These are phyloP conservation scores for Rhinatrema bivittatum DNA, from an alignment of 2,797 vertebrate species.

Conservation along the genomic window DNA sequence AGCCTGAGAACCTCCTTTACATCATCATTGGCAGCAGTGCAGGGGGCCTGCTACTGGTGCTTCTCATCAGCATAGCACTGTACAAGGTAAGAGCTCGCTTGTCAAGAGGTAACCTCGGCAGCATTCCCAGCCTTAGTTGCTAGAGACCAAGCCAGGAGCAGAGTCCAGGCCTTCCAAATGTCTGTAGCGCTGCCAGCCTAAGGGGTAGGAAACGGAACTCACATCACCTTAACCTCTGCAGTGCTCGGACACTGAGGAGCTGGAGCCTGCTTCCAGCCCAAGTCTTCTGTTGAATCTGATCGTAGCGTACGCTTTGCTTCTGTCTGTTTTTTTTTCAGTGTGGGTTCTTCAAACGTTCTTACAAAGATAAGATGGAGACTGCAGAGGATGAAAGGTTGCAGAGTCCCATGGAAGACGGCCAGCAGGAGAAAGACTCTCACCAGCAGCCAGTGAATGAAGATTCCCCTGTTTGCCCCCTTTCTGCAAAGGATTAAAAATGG, in stretches of 20 bases:
- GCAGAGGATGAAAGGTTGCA: no score
- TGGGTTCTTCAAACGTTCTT: slow-evolving; percentile 42
- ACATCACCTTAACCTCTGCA: not conserved
- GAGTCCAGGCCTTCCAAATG: not conserved
- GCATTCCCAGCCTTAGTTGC: no score
- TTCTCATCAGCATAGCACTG: slow-evolving; percentile 23
- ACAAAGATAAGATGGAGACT: slow-evolving; percentile 35
- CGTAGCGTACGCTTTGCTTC: not conserved
- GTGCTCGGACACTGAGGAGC: not conserved
- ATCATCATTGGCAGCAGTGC: slow-evolving; percentile 22
- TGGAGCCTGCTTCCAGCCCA: not conserved
- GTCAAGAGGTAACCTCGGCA: not conserved
- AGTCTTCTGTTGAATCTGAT: not conserved
- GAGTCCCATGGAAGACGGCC: no score
- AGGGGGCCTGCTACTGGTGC: slow-evolving; percentile 29
- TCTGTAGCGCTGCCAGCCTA: not conserved
- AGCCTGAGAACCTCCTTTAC: slow-evolving; percentile 19
- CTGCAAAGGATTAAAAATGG: no score
- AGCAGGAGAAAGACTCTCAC: no score
- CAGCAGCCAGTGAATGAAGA: no score
- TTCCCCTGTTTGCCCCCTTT: no score
- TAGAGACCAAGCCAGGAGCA: no score
- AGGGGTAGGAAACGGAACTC: not conserved
- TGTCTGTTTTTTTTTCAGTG: slow-evolving; percentile 8
- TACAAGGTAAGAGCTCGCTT: slow-evolving; percentile 27